Evolutionary conservation across 2,888 invertebrate genomes (phyloP), one percentile per base, ranked within the genome.

Genomic region (Drosophila subquinaria): DNA sequence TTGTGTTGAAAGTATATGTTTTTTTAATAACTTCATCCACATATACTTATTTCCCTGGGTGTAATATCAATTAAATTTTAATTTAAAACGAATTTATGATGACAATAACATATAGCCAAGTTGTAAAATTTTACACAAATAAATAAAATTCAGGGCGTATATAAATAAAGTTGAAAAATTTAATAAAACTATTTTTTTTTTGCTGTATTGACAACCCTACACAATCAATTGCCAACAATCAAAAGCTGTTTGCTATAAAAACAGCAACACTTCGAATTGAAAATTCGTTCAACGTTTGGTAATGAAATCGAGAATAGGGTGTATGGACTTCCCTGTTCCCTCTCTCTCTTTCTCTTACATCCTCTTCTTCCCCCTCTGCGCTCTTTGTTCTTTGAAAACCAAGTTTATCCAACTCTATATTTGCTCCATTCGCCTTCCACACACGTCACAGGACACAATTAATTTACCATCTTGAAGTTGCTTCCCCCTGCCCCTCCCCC

Each of bases 381-480:
- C 20, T 13, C n/a, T 33, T 4, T 43, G 11, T 27, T 33, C 20
- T 3, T 13, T 17, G 9, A 13, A 17, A 17, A 13, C 4, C 30
- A 15, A 17, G n/a, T 51, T 6, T 55, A 13, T 55, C 38, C 23
- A 11, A 17, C 20, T 42, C 50, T 36, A 52, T 17, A 35, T 23
- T 27, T 9, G 15, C 11, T 38, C 9, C 17, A 47, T 27, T 45
- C 50, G 42, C 50, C 68, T 63, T 64, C 55, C 43, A 56, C 73
- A 73, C 77, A 70, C 75, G 70, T 84, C 76, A 70, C 70, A 73
- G 79, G 65, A 74, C 73, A 74, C 77, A 85, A 80, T 86, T 82
- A 82, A 86, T 82, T 75, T 68, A 69, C 42, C 62, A 71, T 57
- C 61, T 59, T 69, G 15, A 56, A 48, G 45, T 55, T 15, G 20